Evolutionary conservation across 2,113 vertebrate genomes (phyloP).

Genomic region (Odocoileus hemionus): DNA sequence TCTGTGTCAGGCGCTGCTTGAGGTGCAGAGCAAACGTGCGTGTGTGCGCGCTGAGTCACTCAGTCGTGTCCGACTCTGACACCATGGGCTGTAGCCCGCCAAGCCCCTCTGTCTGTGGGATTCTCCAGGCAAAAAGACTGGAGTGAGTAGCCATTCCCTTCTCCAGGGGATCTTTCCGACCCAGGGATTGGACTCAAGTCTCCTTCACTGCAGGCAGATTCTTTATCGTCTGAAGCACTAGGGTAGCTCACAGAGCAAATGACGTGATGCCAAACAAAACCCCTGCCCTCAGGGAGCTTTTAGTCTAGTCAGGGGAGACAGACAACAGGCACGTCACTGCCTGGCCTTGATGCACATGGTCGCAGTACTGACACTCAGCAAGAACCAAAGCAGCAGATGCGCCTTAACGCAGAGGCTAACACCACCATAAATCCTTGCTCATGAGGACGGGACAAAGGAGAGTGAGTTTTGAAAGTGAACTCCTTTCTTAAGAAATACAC

Average conservation of each 20-base stretch:
- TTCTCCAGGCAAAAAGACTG: not conserved
- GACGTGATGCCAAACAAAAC: not conserved
- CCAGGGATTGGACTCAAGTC: not conserved
- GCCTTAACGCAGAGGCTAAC: not conserved
- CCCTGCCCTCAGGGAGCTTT: not conserved
- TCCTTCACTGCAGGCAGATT: not conserved
- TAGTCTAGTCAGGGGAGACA: not conserved
- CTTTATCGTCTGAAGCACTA: not conserved
- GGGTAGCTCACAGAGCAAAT: not conserved
- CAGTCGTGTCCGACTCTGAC: not conserved
- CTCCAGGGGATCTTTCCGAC: not conserved
- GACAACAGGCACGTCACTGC: not conserved
- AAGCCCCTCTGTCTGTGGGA: not conserved
- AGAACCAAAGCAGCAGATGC: not conserved
- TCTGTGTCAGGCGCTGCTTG: not conserved
- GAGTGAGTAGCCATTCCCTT: not conserved
- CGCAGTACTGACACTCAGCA: not conserved
- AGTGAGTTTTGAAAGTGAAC: not conserved
- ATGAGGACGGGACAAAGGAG: not conserved
- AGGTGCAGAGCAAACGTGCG: not conserved
- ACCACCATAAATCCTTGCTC: not conserved
- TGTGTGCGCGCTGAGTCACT: not conserved
- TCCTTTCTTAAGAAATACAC: not conserved
- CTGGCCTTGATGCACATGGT: not conserved
- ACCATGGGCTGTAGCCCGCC: not conserved